A percentile compares a stretch with the other conserved stretches of the same genome.
Evolutionary conservation across 2,113 vertebrate genomes (phyloP).

Genomic region (Alosa alosa): DNA sequence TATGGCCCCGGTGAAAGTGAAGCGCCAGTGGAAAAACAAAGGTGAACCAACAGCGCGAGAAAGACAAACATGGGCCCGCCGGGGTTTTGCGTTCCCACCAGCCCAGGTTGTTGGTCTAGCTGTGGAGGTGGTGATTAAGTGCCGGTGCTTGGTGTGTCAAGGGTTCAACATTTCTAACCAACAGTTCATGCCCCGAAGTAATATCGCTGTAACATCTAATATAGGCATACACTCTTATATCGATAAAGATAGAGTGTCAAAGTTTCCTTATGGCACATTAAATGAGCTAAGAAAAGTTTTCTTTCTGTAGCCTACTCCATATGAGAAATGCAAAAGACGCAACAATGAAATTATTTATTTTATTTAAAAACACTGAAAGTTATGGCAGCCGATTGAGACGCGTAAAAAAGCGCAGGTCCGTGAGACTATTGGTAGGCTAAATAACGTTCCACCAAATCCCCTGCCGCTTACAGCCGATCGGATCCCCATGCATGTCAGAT

Average conservation of each 20-base stretch:
- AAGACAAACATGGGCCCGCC: conserved; percentile 32
- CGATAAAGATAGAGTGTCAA: background rate
- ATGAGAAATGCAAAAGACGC: background rate
- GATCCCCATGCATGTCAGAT: background rate
- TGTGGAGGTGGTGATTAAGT: conserved; percentile 47
- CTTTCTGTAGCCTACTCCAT: background rate
- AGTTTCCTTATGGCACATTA: background rate
- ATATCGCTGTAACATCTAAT: background rate
- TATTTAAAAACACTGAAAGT: background rate
- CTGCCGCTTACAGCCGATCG: background rate
- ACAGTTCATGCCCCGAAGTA: background rate
- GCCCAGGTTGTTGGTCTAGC: conserved; percentile 53
- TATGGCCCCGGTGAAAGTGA: conserved; percentile 36
- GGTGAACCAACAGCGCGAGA: conserved; percentile 44
- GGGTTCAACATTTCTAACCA: background rate
- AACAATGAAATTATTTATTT: too few species aligned
- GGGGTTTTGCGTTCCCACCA: conserved; percentile 36
- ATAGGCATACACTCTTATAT: background rate
- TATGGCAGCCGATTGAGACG: background rate
- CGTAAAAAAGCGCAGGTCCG: background rate
- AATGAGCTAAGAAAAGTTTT: too few species aligned
- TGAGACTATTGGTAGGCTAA: background rate
- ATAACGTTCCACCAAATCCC: background rate
- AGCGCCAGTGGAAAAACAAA: conserved; percentile 36
- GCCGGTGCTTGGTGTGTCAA: background rate